Evolutionary conservation across 2,797 vertebrate species (phyloP).

Genomic region (Bradypodion ventrale): DNA sequence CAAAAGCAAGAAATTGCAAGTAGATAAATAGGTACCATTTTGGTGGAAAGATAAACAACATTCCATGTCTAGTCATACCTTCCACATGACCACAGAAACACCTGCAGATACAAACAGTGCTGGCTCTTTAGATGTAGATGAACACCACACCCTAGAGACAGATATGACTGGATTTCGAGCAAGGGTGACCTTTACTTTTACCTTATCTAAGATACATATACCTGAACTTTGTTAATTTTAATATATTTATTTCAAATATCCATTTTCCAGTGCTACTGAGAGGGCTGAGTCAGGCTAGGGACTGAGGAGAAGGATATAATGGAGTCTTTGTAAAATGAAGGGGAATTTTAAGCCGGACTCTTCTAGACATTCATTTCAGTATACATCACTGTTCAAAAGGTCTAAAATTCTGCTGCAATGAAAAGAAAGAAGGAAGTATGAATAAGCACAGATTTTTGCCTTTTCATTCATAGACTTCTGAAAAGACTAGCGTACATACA

Average conservation of each 20-base stretch:
- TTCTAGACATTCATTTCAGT: slow-evolving; percentile 27
- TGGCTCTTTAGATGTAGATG: too few species aligned
- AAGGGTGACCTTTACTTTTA: too few species aligned
- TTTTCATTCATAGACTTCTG: slow-evolving; percentile 55
- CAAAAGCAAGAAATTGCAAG: too few species aligned
- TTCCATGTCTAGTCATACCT: too few species aligned
- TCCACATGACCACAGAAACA: too few species aligned
- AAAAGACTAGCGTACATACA: slow-evolving; percentile 42
- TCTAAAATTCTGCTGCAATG: slow-evolving; percentile 34
- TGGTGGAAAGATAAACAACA: too few species aligned
- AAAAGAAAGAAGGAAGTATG: slow-evolving; percentile 48
- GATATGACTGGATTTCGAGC: too few species aligned
- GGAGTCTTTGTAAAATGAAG: slow-evolving; percentile 25
- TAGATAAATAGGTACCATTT: too few species aligned
- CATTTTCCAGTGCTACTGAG: not conserved
- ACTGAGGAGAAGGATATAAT: slow-evolving; percentile 23
- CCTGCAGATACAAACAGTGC: too few species aligned
- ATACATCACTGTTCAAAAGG: slow-evolving; percentile 37
- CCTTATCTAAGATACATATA: too few species aligned
- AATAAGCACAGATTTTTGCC: slow-evolving; percentile 40
- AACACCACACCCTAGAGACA: too few species aligned
- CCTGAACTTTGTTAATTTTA: too few species aligned
- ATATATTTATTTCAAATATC: not conserved
- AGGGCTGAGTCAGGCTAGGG: not conserved
- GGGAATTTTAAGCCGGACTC: slow-evolving; percentile 35